Base-by-base conservation (phyloP, 2,113 vertebrate species). In the Pluvialis apricaria region DNA sequence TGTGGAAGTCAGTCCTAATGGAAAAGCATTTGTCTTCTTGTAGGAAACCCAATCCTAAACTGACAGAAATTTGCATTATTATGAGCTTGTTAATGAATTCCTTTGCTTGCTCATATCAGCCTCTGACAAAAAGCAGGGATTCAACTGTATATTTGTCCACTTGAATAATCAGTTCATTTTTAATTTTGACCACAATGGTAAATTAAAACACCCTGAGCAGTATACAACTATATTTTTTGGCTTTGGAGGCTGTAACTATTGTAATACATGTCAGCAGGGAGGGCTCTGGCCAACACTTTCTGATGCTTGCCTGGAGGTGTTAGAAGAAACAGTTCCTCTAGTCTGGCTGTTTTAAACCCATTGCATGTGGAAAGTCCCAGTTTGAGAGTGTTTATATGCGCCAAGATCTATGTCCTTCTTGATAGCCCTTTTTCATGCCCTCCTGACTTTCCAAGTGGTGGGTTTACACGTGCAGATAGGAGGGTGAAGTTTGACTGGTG, bases 21-120 rank as follows among this genome's bases (percentile, higher is more conserved):
- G 78, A 85, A 90, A 80, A 86, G 4, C 29, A 76, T 92, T 90
- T 94, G 66, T 95, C 61, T 79, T 72, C 45, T 60, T 24, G n/a
- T 36, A 72, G 25, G 31, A 94, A 94, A 86, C 70, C 47, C 26
- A 96, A 82, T 93, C 93, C 81, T 49, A 66, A 95, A 26, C 52
- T 92, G 86, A 73, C 61, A 82, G 87, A 91, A 79, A 95, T 92
- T 44, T 90, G 87, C 86, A 64, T 97, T 96, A 72, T 96, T 95
- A 92, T 84, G 73, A 83, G 69, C 64, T 82, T 97, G 95, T 94
- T 97, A 97, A 96, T 95, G 68, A 92, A 93, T 88, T 91, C 34
- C 45, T 86, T 92, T 29, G 3, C 82, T 78, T 84, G 45, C 84
- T 91, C 32, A 4, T 84, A 82, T 61, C 51, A 78, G n/a, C 86